Evolutionary conservation across 2,113 vertebrate genomes (phyloP), one percentile per base, ranked within the genome.

Genomic region (Heterochromis multidens): DNA sequence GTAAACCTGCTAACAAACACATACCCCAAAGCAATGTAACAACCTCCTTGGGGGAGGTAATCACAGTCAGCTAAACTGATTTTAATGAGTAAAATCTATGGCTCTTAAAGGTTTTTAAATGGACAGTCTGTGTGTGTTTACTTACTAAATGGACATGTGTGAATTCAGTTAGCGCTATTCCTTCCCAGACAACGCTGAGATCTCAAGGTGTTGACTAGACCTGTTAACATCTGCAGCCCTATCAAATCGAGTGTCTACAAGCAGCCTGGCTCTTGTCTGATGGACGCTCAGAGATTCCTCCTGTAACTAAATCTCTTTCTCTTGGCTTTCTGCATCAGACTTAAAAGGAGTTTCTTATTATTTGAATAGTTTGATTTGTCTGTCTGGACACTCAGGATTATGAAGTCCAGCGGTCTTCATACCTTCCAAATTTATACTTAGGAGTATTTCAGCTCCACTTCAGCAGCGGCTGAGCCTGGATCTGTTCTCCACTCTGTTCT

Each of bases 161-260:
- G 31, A 80, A 90, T 88, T 35, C 60, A 85, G 9, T 93, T 83
- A 88, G 63, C 31, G 2, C 27, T 2, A 4, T 40, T 63, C 19
- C 72, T 63, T 76, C 40, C 70, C 82, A 91, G 88, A 91, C 83
- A 72, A 78, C 87, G 90, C 65, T 83, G 86, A 87, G 87, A 87
- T 21, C 49, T 58, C 0, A 16, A 89, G 58, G 91, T 92, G 93
- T 89, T 21, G 86, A 91, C 67, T 81, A 76, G 88, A 86, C 56
- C 63, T 88, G 77, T 84, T 87, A 76, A 86, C 80, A 83, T 82
- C 62, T 79, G 70, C 81, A 65, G 77, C 19, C 49, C 74, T n/a
- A 58, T 88, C 82, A 87, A 84, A 88, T 85, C 82, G 79, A 81
- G 70, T 49, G 67, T 67, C 82, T 80, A 76, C 85, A 74, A 81